Conservation (phyloP, 2,888 invertebrate species). For the Onchidella celtica region DNA sequence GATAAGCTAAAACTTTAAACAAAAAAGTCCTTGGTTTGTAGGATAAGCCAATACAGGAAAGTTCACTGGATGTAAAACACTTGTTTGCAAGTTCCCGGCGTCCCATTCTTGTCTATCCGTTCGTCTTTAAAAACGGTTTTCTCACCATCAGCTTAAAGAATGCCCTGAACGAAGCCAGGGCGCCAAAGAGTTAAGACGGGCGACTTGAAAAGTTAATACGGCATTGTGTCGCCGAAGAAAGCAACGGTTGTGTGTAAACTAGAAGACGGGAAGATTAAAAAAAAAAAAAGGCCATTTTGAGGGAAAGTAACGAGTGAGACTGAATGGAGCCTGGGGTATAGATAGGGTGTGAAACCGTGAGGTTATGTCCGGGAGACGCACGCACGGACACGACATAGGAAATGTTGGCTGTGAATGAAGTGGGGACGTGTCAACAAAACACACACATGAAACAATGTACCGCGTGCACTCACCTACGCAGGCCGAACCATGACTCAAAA, state of each 20-base stretch:
- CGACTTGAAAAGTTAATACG: background rate
- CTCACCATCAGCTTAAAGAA: no score
- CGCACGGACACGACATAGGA: background rate
- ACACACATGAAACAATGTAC: background rate
- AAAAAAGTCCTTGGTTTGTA: no score
- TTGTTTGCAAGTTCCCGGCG: no score
- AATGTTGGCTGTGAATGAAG: background rate
- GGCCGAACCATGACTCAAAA: background rate
- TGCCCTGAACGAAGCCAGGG: no score
- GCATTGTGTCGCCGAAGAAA: background rate
- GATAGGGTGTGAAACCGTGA: background rate
- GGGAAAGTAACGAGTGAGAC: background rate
- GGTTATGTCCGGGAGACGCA: background rate
- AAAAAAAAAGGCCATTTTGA: background rate
- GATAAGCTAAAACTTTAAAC: no score
- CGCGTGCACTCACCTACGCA: background rate
- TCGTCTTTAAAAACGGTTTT: no score
- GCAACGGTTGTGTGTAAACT: background rate
- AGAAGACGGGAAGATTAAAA: background rate
- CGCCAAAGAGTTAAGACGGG: background rate
- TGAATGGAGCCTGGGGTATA: background rate
- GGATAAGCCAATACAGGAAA: no score
- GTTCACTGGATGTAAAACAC: no score
- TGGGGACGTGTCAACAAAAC: background rate
- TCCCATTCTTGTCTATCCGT: no score